Conservation (phyloP, 2,113 vertebrate species). For the Aphelocoma coerulescens region DNA sequence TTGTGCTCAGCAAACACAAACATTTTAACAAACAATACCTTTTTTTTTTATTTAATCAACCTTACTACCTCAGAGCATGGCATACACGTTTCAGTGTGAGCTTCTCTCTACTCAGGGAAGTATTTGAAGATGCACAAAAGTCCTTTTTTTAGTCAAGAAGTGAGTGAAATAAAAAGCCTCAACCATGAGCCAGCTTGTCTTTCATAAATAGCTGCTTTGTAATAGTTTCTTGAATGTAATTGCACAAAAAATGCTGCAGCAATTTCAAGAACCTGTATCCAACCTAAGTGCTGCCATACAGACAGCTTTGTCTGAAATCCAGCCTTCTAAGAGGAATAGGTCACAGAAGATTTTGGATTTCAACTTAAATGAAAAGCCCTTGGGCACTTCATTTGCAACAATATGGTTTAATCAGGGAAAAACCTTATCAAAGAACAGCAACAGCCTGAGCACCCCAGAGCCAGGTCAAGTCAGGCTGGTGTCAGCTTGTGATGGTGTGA, state of each 20-base stretch:
- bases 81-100: not conserved
- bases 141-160: not conserved
- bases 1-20: not conserved
- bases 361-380: not conserved
- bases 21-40: not conserved
- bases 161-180: not conserved
- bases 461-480: not conserved
- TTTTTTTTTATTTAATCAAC: not conserved
- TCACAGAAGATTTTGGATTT: not conserved
- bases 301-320: not conserved
- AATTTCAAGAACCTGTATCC: not conserved
- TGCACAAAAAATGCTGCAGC: not conserved
- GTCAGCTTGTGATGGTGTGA: not conserved
- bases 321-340: not conserved
- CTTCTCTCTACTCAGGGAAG: not conserved
- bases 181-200: not conserved
- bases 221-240: not conserved
- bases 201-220: not conserved
- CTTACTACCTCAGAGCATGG: fast-evolving
- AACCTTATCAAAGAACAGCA: fast-evolving
- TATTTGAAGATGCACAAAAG: slow-evolving; percentile 27
- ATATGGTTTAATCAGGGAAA: not conserved
- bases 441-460: not conserved
- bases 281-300: not conserved
- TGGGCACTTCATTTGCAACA: not conserved